A percentile compares a stretch with the other conserved stretches of the same genome.
Evolutionary conservation across 2,888 invertebrate species (phyloP).

Genomic region (Nephrotoma appendiculata): DNA sequence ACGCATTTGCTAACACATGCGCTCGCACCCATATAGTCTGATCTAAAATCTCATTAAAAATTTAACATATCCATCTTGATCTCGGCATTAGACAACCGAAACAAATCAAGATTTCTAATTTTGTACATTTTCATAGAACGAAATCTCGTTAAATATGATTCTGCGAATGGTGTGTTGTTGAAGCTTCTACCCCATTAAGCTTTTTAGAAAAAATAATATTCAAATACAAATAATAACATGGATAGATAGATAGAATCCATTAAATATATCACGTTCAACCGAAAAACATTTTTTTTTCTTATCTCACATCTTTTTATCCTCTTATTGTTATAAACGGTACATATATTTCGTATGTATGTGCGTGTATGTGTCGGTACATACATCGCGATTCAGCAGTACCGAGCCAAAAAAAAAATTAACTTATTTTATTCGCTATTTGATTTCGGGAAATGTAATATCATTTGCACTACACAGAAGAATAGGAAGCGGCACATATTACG

Average conservation of each 20-base stretch:
- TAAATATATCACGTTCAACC: background rate
- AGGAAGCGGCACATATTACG: background rate
- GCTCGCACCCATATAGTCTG: background rate
- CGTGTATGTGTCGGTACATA: background rate
- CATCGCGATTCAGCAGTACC: background rate
- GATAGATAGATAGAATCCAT: background rate
- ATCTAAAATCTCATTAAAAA: background rate
- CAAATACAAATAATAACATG: background rate
- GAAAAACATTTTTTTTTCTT: background rate
- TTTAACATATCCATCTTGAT: background rate
- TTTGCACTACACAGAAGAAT: background rate
- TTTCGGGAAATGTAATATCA: background rate
- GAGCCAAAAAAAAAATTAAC: background rate
- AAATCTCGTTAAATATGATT: background rate
- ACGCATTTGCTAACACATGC: background rate
- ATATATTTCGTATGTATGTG: background rate
- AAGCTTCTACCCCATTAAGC: background rate
- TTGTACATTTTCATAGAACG: background rate
- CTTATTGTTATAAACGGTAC: background rate
- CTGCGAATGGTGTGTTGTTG: background rate
- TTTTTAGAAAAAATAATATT: background rate
- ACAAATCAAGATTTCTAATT: background rate
- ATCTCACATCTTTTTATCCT: background rate
- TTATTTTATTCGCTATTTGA: background rate
- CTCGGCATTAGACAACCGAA: background rate